These are phyloP conservation scores for Eupithecia tripunctaria DNA, from an alignment of 2,888 invertebrate genomes.

Conservation along the genomic window DNA sequence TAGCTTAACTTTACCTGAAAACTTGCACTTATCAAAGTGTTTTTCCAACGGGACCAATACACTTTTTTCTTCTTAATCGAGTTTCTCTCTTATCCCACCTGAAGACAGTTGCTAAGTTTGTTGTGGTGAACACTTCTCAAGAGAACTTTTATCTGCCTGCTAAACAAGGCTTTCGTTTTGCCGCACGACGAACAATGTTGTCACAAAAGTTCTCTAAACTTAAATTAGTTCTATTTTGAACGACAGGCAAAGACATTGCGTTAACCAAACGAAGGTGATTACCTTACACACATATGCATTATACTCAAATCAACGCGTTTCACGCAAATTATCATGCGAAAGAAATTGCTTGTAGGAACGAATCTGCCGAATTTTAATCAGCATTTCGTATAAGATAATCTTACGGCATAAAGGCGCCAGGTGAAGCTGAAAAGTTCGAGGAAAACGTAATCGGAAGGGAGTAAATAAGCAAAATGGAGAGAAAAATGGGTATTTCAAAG, in stretches of 20 bases:
- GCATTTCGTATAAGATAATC: conserved; percentile 46
- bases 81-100: conserved; percentile 74
- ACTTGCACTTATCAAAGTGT: conserved; percentile 57
- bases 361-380: conserved; percentile 62
- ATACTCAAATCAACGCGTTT: conserved; percentile 44
- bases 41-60: conserved; percentile 60
- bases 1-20: conserved; percentile 23
- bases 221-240: conserved; percentile 63
- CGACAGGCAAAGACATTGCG: conserved; percentile 52
- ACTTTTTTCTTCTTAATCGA: conserved; percentile 76
- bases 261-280: conserved; percentile 8
- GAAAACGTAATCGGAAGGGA: conserved; percentile 53
- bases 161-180: conserved; percentile 73
- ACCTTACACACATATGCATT: conserved; percentile 10
- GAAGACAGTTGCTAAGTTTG: conserved; percentile 74
- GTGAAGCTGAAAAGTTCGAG: conserved; percentile 47
- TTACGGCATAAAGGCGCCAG: conserved; percentile 40
- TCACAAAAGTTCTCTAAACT: conserved; percentile 63
- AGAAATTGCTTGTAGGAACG: conserved; percentile 51
- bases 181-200: conserved; percentile 56
- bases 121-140: conserved; percentile 66
- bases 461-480: conserved; percentile 55
- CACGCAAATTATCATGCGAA: conserved; percentile 55
- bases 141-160: conserved; percentile 71
- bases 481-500: conserved; percentile 59